phyloP scores from a whole-genome alignment of 2,888 invertebrate genomes.

The Allolobophora icterica region DNA sequence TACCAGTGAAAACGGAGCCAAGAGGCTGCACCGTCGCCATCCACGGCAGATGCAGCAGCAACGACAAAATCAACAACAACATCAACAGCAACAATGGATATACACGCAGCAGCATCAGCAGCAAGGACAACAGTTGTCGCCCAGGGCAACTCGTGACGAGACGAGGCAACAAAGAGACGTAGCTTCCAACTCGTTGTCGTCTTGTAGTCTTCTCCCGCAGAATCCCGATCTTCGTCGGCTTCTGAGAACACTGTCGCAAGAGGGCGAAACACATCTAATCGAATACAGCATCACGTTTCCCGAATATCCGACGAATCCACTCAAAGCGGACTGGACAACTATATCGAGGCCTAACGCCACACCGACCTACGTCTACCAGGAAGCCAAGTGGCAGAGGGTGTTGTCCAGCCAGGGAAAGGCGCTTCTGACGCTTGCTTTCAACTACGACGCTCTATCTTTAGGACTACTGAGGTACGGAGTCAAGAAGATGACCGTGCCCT shows the following conservation, averaged over 20 bases:
- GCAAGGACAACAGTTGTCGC: not conserved
- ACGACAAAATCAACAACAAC: no score
- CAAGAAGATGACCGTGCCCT: slow-evolving; percentile 49
- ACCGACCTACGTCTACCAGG: slow-evolving; percentile 51
- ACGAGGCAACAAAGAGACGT: not conserved
- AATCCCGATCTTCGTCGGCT: not conserved
- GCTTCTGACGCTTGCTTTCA: slow-evolving; percentile 59
- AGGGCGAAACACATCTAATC: slow-evolving; percentile 36
- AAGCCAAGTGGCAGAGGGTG: slow-evolving; percentile 58
- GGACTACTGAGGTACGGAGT: slow-evolving; percentile 56
- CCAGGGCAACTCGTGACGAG: not conserved
- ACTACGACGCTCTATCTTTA: slow-evolving; percentile 60
- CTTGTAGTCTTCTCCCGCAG: not conserved
- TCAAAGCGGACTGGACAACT: not conserved
- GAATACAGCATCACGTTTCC: slow-evolving; percentile 38
- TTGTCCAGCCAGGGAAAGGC: slow-evolving; percentile 58
- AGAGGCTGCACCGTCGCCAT: not conserved
- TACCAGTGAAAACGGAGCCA: not conserved
- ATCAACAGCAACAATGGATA: not conserved
- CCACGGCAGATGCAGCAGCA: not conserved
- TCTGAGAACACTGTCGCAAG: not conserved
- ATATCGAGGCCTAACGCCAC: not conserved
- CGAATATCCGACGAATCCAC: slow-evolving; percentile 33
- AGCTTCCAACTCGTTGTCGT: not conserved
- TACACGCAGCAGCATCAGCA: not conserved